phyloP scores from a whole-genome alignment of 2,797 vertebrate species.

The Sphaeramia orbicularis region DNA sequence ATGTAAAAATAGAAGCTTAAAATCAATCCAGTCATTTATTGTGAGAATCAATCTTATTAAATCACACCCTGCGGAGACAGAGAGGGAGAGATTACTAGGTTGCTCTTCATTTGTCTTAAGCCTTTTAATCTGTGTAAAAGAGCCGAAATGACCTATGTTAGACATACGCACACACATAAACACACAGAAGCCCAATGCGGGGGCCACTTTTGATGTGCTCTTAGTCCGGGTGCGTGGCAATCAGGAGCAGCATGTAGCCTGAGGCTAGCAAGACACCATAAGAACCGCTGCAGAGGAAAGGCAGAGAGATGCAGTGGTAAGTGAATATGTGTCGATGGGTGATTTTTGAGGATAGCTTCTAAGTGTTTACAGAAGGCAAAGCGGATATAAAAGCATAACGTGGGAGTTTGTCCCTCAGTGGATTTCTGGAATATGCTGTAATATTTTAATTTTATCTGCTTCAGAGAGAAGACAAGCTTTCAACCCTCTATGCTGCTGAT shows the following conservation, averaged over 20 bases:
- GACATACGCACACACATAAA: constrained; percentile 15
- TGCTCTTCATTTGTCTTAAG: constrained; percentile 60
- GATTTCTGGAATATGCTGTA: constrained; percentile 65
- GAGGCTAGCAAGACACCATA: constrained; percentile 56
- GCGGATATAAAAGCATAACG: constrained; percentile 68
- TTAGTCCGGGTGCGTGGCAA: constrained; percentile 58
- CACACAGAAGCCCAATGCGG: constrained; percentile 34
- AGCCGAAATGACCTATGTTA: constrained; percentile 50
- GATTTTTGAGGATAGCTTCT: constrained; percentile 68
- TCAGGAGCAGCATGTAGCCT: constrained; percentile 69
- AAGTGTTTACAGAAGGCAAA: constrained; percentile 72
- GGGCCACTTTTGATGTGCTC: constrained; percentile 67
- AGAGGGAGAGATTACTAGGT: constrained; percentile 38
- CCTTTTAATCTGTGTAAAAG: constrained; percentile 59
- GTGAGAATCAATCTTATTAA: constrained; percentile 66
- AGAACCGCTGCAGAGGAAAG: constrained; percentile 41
- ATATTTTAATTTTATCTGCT: constrained; percentile 72
- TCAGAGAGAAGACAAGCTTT: constrained; percentile 65
- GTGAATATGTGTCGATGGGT: constrained; percentile 62
- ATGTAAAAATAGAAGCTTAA: constrained; percentile 40
- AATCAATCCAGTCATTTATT: constrained; percentile 53
- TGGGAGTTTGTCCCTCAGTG: constrained; percentile 74
- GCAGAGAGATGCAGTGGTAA: constrained; percentile 35
- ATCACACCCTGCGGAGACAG: constrained; percentile 47
- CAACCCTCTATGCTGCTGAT: constrained; percentile 54